These are phyloP conservation scores for Phainopepla nitens DNA, from an alignment of 2,113 vertebrate species.

Conservation along the genomic window DNA sequence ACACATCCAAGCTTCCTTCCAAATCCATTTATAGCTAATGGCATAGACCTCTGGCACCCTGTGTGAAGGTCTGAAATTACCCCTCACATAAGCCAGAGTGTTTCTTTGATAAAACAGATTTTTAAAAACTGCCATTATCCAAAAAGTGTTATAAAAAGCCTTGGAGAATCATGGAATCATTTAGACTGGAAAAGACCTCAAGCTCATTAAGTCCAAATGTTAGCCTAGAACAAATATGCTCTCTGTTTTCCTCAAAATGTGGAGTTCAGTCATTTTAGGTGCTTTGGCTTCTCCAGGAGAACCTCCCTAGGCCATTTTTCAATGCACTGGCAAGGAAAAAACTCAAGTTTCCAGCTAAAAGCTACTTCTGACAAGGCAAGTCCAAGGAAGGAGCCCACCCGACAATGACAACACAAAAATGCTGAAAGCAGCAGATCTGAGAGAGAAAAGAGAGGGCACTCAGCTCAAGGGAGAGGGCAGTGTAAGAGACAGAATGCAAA, in stretches of 20 bases:
- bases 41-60: background rate
- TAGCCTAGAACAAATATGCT: background rate
- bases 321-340: background rate
- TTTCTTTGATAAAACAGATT: background rate
- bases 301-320: background rate
- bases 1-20: background rate
- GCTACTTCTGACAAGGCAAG: background rate
- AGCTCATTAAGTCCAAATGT: rapidly evolving
- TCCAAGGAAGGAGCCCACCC: background rate
- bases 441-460: background rate
- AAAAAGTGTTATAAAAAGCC: background rate
- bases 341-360: background rate
- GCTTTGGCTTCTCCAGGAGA: background rate
- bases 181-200: background rate
- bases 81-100: rapidly evolving
- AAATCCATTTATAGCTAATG: background rate
- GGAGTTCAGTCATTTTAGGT: background rate
- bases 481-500: background rate
- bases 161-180: background rate
- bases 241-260: background rate
- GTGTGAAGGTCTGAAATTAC: background rate
- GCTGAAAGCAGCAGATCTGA: background rate
- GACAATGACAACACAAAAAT: background rate
- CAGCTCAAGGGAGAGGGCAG: background rate
- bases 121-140: background rate